These are phyloP conservation scores for Pseudorhiza aurosa DNA, from an alignment of 30 jellyfish, hydroid and myxozoan genomes.

Conservation along the genomic window DNA sequence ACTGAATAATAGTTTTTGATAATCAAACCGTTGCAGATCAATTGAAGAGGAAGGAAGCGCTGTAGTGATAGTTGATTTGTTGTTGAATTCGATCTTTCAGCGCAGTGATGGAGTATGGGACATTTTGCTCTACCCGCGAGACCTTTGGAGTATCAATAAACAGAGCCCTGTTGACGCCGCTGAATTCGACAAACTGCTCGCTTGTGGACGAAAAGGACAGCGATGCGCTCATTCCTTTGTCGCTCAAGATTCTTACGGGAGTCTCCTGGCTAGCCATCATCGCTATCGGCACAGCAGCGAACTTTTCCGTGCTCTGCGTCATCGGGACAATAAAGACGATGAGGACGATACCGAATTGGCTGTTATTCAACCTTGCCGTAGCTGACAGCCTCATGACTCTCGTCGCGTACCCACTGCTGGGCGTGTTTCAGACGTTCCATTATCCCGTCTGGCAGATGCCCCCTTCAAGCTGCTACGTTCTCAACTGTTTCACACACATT, in stretches of 20 bases:
- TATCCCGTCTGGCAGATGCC: slow-evolving; percentile 69
- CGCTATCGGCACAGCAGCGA: slow-evolving; percentile 45
- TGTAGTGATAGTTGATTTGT: too few species aligned
- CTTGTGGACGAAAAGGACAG: not conserved
- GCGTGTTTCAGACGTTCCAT: slow-evolving; percentile 42
- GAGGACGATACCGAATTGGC: slow-evolving; percentile 65
- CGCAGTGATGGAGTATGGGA: slow-evolving; percentile 39
- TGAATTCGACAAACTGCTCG: slow-evolving; percentile 30
- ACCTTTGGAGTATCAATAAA: slow-evolving; percentile 61
- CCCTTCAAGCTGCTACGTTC: slow-evolving; percentile 15
- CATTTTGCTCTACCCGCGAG: slow-evolving; percentile 26
- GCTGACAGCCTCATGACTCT: slow-evolving; percentile 66
- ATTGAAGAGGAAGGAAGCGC: too few species aligned
- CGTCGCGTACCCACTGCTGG: slow-evolving; percentile 62
- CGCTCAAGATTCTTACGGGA: slow-evolving; percentile 30
- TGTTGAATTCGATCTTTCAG: too few species aligned
- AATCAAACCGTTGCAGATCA: too few species aligned
- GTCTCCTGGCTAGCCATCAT: slow-evolving; percentile 39
- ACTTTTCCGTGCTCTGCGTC: slow-evolving; percentile 44
- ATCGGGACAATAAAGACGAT: slow-evolving; percentile 20
- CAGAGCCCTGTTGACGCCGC: slow-evolving; percentile 16
- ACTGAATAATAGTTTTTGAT: too few species aligned
- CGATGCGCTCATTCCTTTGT: slow-evolving; percentile 19
- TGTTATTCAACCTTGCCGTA: slow-evolving; percentile 64
- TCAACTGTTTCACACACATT: slow-evolving; percentile 51